Evolutionary conservation across 2,797 vertebrate species (phyloP).

Genomic region (Lemur catta): DNA sequence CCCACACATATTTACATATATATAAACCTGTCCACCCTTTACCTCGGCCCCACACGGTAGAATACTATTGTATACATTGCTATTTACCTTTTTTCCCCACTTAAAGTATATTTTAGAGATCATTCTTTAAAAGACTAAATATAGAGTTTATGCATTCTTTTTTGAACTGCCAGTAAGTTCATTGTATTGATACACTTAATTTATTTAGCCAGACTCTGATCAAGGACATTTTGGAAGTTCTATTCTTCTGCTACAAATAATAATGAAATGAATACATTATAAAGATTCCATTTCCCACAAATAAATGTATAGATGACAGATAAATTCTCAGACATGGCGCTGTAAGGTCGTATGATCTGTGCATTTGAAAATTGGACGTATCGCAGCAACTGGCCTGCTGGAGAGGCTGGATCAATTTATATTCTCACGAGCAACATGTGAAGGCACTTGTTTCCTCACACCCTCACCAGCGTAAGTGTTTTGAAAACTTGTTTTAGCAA

Average conservation of each 20-base stretch:
- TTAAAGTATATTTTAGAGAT: neutral
- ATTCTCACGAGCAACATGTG: neutral
- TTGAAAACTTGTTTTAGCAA: neutral
- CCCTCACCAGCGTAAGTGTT: neutral
- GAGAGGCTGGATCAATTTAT: neutral
- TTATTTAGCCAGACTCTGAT: neutral
- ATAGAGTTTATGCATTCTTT: neutral
- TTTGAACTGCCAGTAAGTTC: neutral
- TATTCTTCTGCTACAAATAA: neutral
- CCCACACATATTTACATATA: neutral
- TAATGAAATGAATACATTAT: neutral
- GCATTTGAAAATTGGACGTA: neutral
- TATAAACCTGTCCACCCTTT: neutral
- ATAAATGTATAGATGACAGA: neutral
- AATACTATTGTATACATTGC: neutral
- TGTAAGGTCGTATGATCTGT: neutral
- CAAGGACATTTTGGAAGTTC: neutral
- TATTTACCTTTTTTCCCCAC: neutral
- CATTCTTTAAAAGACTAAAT: constrained; percentile 10
- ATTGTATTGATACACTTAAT: neutral
- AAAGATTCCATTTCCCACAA: neutral
- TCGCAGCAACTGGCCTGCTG: neutral
- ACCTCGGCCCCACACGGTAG: neutral
- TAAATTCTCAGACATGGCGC: neutral
- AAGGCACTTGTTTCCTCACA: neutral